Evolutionary conservation across 2,888 invertebrate genomes (phyloP), one percentile per base, ranked within the genome.

Genomic region (Epirrita christyi): DNA sequence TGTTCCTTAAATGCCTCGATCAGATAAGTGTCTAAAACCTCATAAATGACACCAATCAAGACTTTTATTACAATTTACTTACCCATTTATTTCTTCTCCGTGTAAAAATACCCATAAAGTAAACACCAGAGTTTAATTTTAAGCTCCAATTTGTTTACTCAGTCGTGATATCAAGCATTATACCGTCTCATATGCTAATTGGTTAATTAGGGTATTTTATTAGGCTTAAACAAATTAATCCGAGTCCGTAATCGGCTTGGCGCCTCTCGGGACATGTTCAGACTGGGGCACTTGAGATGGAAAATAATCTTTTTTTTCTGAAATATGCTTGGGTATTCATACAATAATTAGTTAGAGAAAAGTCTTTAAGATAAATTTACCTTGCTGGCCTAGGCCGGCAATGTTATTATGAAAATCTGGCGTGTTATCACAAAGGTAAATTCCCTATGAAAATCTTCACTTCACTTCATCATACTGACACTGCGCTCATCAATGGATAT

Each of bases 141-240:
- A 51, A 68, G 68, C 69, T 55, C 70, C 67, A 63, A 75, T 78
- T 78, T 77, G 75, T 79, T 78, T 74, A 71, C 61, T 70, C 69
- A 66, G 61, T 67, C 64, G 55, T 65, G 63, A 68, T 67, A 75
- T 70, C 65, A 63, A 58, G 56, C 59, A 55, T 63, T 64, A 59
- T 59, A 61, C 53, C 55, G 67, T 66, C 67, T 72, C 68, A 63
- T 69, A 80, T 81, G 81, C 78, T 82, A 85, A 86, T 85, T 81
- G 76, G 76, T 77, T 82, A 83, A 85, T 85, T 83, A 82, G 78
- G 69, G 67, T 71, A 76, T 78, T 21, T 79, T 80, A 81, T 78
- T 74, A 75, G 72, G 68, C 72, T 75, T 77, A 73, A 78, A 83
- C 82, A 82, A 80, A 83, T 83, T 83, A 80, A 82, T 83, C 78